Evolutionary conservation across 2,888 invertebrate species (phyloP).

Genomic region (Macroteleia sp.): DNA sequence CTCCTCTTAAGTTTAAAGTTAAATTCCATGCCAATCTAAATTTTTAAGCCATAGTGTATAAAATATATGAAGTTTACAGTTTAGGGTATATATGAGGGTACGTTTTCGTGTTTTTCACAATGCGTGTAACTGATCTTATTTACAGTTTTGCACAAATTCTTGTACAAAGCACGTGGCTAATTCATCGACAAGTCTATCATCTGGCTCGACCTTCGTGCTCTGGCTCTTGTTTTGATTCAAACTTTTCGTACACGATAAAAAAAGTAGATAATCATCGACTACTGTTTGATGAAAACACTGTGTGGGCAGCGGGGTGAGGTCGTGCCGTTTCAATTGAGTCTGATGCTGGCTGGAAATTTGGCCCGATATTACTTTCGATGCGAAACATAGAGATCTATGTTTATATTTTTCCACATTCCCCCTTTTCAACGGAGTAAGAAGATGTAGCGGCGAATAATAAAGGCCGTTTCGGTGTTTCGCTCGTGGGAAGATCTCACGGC

Average conservation of each 20-base stretch:
- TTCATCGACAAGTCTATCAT: constrained; percentile 52
- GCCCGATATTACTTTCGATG: constrained; percentile 47
- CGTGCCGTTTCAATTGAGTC: constrained; percentile 31
- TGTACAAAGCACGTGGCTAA: constrained; percentile 47
- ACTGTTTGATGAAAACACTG: constrained; percentile 39
- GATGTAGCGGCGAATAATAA: constrained; percentile 68
- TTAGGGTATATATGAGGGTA: too few relatives aligned
- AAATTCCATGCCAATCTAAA: too few relatives aligned
- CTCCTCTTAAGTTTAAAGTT: too few relatives aligned
- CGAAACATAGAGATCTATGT: constrained; percentile 62
- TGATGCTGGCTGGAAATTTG: constrained; percentile 50
- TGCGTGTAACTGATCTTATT: too few relatives aligned
- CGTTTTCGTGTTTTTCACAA: too few relatives aligned
- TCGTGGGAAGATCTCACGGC: constrained; percentile 81
- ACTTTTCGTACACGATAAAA: constrained; percentile 48
- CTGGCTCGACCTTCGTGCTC: constrained; percentile 43
- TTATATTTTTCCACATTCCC: constrained; percentile 60
- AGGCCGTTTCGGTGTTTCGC: constrained; percentile 68
- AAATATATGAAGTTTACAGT: too few relatives aligned
- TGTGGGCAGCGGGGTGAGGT: constrained; percentile 34
- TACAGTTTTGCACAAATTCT: too few relatives aligned
- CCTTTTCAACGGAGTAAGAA: constrained; percentile 53
- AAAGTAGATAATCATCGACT: constrained; percentile 51
- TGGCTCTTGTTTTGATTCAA: constrained; percentile 49
- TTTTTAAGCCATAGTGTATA: too few relatives aligned